Percentiles rank a stretch among this genome's conserved stretches.
phyloP scores from a whole-genome alignment of 1,140 invertebrate species.

The Drosophila paulistorum region DNA sequence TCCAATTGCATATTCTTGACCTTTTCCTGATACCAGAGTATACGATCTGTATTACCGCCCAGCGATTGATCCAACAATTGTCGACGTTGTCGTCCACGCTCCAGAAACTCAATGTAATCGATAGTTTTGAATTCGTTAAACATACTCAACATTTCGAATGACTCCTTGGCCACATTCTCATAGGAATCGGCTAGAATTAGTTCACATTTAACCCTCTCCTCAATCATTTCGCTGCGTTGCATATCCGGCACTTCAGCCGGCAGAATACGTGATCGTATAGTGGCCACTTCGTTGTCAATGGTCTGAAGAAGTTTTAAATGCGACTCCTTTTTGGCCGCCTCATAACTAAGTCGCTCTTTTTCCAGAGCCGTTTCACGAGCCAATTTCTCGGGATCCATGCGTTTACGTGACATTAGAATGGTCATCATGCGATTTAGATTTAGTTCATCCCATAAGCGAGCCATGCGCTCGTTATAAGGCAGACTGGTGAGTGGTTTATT shows the following conservation, averaged over 20 bases:
- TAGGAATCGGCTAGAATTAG: constrained; percentile 52
- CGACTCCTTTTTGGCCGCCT: constrained; percentile 72
- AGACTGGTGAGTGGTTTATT: constrained; percentile 9
- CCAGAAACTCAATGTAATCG: constrained; percentile 68
- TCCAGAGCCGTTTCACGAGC: constrained; percentile 73
- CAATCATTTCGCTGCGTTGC: constrained; percentile 71
- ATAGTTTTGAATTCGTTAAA: constrained; percentile 62
- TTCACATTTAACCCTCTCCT: constrained; percentile 53
- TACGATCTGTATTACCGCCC: constrained; percentile 75
- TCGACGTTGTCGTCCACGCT: constrained; percentile 66
- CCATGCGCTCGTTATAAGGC: constrained; percentile 67
- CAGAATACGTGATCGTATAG: constrained; percentile 66
- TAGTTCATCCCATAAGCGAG: constrained; percentile 71
- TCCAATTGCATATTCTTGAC: constrained; percentile 34
- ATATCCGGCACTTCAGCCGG: constrained; percentile 63
- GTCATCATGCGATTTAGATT: constrained; percentile 75
- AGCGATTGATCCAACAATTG: constrained; percentile 69
- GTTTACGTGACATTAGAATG: constrained; percentile 78
- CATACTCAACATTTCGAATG: constrained; percentile 44
- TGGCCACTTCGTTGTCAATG: constrained; percentile 67
- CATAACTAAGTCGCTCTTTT: constrained; percentile 70
- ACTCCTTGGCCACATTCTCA: constrained; percentile 38
- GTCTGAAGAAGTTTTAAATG: constrained; percentile 50
- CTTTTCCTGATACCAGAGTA: constrained; percentile 67
- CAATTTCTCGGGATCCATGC: constrained; percentile 76